These are phyloP conservation scores for Mythimna albipuncta DNA, from an alignment of 2,888 invertebrate species.

Conservation along the genomic window DNA sequence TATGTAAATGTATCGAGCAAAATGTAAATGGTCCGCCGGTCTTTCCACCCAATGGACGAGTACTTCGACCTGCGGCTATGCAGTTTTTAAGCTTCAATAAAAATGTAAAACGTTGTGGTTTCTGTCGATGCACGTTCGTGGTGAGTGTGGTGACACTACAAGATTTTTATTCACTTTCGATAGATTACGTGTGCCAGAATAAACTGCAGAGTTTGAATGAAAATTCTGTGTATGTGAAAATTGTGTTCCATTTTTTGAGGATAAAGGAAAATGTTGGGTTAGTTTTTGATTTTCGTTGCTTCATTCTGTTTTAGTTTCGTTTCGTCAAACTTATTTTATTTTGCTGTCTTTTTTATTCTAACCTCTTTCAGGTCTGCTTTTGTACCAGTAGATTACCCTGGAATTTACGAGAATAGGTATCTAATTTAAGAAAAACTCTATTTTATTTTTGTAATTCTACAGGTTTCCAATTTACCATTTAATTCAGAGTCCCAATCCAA, in stretches of 20 bases:
- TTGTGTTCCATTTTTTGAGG: conserved; percentile 23
- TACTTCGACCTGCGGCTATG: conserved; percentile 43
- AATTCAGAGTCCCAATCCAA: conserved; percentile 2
- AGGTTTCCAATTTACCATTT: background rate
- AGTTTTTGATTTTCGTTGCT: conserved; percentile 4
- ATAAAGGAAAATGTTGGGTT: background rate
- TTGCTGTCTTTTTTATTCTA: background rate
- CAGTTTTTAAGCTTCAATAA: conserved; percentile 57
- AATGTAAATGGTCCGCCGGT: conserved; percentile 78
- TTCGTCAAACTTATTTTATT: background rate
- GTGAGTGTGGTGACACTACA: conserved; percentile 32
- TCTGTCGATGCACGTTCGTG: conserved; percentile 28
- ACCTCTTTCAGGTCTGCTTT: background rate
- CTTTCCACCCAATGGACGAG: conserved; percentile 46
- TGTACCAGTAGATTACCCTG: background rate
- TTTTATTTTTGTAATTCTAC: background rate
- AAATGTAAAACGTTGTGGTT: conserved; percentile 47
- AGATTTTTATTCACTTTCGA: conserved; percentile 49
- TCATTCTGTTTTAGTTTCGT: background rate
- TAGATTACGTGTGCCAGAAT: conserved; percentile 45
- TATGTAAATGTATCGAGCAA: conserved; percentile 80
- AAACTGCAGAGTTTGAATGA: conserved; percentile 36
- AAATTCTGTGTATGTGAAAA: conserved; percentile 13
- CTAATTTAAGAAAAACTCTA: background rate
- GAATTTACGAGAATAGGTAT: background rate